These are phyloP conservation scores for Zhengitettix transpicula DNA, from an alignment of 2,888 invertebrate genomes.

Conservation along the genomic window DNA sequence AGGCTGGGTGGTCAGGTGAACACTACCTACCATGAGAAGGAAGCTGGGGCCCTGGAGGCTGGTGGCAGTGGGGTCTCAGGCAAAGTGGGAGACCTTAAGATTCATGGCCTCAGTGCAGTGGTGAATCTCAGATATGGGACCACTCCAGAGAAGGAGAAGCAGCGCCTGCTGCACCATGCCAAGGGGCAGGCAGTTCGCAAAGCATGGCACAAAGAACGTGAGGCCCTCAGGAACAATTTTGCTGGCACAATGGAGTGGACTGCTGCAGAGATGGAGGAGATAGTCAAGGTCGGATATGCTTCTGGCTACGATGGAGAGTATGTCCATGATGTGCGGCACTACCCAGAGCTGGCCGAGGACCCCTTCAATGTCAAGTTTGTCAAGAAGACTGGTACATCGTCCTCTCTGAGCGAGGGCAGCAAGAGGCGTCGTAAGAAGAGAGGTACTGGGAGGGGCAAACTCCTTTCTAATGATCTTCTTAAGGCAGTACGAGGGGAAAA, in stretches of 20 bases:
- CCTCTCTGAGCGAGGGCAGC: constrained; percentile 7
- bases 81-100: constrained; percentile 58
- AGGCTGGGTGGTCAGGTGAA: constrained; percentile 80
- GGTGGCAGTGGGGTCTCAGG: constrained; percentile 13
- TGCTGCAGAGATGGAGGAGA: constrained; percentile 73
- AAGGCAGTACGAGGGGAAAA: too few relatives aligned
- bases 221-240: constrained; percentile 59
- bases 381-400: constrained; percentile 36
- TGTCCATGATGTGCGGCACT: constrained; percentile 73
- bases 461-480: background rate
- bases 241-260: constrained; percentile 73
- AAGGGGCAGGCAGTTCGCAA: constrained; percentile 71
- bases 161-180: constrained; percentile 78
- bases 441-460: background rate
- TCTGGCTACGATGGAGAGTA: constrained; percentile 81
- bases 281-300: constrained; percentile 67
- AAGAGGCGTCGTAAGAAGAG: constrained; percentile 8
- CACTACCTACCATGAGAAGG: constrained; percentile 77
- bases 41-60: constrained; percentile 30
- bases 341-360: constrained; percentile 89
- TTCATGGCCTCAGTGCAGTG: constrained; percentile 78
- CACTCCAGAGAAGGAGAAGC: constrained; percentile 74
- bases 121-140: constrained; percentile 92
- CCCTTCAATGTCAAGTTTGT: constrained; percentile 85
- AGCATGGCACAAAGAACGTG: constrained; percentile 86